Conservation (phyloP, 1,140 invertebrate genomes). For the Pantala flavescens region DNA sequence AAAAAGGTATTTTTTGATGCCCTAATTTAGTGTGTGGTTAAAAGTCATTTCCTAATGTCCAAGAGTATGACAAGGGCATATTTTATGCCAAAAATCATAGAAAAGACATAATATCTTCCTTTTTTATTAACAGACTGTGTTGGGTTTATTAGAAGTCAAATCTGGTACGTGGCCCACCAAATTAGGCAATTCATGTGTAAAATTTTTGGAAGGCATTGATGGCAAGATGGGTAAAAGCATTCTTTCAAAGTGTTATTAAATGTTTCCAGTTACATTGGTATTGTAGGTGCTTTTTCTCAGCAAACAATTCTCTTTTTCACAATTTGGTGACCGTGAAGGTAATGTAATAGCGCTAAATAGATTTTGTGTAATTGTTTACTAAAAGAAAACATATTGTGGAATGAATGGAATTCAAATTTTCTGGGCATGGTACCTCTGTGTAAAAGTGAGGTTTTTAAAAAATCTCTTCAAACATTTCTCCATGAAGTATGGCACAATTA, state of each 20-base stretch:
- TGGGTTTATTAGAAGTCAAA: neutral
- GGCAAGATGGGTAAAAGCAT: constrained; percentile 5
- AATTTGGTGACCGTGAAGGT: constrained; percentile 1
- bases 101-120: neutral
- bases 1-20: neutral
- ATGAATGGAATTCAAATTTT: neutral
- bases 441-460: neutral
- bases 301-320: constrained; percentile 3
- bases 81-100: neutral
- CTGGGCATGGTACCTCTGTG: neutral
- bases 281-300: constrained; percentile 1
- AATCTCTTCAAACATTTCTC: neutral
- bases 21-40: neutral
- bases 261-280: constrained; percentile 7
- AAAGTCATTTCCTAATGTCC: neutral
- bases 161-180: neutral
- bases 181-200: neutral
- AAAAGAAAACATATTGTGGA: neutral
- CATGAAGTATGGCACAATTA: neutral
- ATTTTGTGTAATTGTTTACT: constrained; percentile 11
- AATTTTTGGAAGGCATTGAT: constrained; percentile 2
- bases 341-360: constrained; percentile 7
- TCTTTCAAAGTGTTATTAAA: constrained; percentile 6
- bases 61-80: neutral
- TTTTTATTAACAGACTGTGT: neutral